A percentile compares a stretch with the other conserved stretches of the same genome.
Evolutionary conservation across 2,888 invertebrate species (phyloP).

Genomic region (Asteroscopus sphinx): DNA sequence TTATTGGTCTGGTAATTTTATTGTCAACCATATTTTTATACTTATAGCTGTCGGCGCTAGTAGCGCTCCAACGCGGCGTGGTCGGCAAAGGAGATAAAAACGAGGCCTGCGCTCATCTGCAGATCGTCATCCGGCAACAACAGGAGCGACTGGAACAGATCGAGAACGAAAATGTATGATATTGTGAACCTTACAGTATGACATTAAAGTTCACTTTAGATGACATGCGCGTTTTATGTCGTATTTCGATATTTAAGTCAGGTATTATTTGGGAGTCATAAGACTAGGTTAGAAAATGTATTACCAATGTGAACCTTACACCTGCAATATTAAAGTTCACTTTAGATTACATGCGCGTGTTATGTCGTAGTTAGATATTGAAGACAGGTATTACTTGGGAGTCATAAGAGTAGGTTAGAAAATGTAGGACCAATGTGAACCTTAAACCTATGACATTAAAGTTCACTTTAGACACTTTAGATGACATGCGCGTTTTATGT

Average conservation of each 20-base stretch:
- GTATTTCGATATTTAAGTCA: too few relatives aligned
- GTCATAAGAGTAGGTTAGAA: too few relatives aligned
- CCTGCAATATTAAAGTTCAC: too few relatives aligned
- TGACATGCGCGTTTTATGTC: conserved; percentile 55
- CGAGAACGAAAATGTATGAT: conserved; percentile 84
- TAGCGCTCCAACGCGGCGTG: conserved; percentile 81
- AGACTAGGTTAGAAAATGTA: too few relatives aligned
- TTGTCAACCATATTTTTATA: neutral
- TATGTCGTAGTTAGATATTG: too few relatives aligned
- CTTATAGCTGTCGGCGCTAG: conserved; percentile 75
- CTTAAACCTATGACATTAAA: conserved; percentile 41
- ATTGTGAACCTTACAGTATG: conserved; percentile 51
- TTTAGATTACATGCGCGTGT: too few relatives aligned
- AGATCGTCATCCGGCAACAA: conserved; percentile 81
- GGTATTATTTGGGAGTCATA: too few relatives aligned
- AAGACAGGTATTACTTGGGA: too few relatives aligned
- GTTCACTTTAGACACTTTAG: conserved; percentile 26
- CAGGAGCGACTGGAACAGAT: conserved; percentile 78
- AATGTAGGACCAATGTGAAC: conserved; percentile 76
- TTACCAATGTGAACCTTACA: too few relatives aligned
- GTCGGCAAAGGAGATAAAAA: conserved; percentile 72
- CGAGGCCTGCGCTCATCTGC: conserved; percentile 80
- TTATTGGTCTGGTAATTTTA: too few relatives aligned
- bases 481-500: too few relatives aligned
- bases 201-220: conserved; percentile 47